Conservation (phyloP, 64 coral and sea anemone species). For the Montipora cactus region DNA sequence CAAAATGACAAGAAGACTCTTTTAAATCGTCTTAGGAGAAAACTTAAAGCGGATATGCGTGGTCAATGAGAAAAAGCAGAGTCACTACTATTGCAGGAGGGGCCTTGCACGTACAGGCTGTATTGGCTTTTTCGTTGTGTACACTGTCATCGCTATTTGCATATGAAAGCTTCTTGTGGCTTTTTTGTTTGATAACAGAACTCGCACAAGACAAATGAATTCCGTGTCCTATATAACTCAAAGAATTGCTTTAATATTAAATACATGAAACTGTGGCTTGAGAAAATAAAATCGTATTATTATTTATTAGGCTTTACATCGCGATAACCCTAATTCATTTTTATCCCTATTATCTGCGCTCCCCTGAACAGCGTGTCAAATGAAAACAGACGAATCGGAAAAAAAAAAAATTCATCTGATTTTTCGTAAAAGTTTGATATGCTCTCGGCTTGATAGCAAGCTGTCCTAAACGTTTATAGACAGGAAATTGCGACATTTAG, state of each 20-base stretch:
- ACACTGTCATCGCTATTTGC: not conserved
- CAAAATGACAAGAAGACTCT: not conserved
- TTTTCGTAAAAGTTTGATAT: not conserved
- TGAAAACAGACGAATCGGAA: not conserved
- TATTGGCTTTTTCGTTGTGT: not conserved
- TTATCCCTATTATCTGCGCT: not conserved
- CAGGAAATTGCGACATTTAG: not conserved
- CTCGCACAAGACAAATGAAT: not conserved
- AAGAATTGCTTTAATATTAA: not conserved
- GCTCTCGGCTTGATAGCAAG: not conserved
- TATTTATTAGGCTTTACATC: not conserved
- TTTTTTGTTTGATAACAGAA: not conserved
- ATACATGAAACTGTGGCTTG: not conserved
- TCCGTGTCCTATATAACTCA: not conserved
- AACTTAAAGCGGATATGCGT: conserved; percentile 25
- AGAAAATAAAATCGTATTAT: not conserved
- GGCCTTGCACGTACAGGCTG: not conserved
- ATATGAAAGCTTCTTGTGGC: not conserved
- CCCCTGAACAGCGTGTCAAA: not conserved
- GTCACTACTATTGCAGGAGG: not conserved
- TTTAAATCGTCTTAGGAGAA: not conserved
- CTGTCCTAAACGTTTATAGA: not conserved
- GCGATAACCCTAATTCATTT: not conserved
- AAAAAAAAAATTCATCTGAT: not conserved
- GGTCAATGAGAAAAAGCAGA: too few species aligned